Conservation (phyloP, 2,797 vertebrate species). For the Chanos chanos region DNA sequence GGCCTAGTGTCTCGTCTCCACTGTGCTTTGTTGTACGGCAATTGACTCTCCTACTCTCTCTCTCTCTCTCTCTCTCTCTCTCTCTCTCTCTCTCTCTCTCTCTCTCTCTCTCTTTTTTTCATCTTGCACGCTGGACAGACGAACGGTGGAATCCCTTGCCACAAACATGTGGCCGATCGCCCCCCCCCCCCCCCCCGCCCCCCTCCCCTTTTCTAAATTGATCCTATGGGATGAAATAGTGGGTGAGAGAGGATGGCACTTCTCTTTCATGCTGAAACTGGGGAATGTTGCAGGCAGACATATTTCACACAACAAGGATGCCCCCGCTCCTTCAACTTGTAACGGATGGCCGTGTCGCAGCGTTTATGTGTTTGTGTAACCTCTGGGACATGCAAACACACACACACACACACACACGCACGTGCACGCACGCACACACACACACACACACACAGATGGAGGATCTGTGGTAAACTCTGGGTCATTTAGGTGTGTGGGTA, state of each 20-base stretch:
- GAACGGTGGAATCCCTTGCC: constrained; percentile 11
- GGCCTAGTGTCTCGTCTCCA: constrained; percentile 25
- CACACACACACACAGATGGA: not conserved
- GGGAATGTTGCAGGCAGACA: constrained; percentile 35
- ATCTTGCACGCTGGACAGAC: no score
- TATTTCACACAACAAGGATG: constrained; percentile 18
- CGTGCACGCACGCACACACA: no score
- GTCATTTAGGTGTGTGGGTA: no score
- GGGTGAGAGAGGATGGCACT: constrained; percentile 44
- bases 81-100: not conserved
- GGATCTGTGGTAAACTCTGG: no score
- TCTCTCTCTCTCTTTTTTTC: not conserved
- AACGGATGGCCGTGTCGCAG: constrained; percentile 11
- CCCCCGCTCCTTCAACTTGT: constrained; percentile 8
- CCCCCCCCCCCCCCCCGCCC: not conserved
- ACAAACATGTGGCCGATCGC: constrained; percentile 37
- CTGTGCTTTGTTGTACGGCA: constrained; percentile 40
- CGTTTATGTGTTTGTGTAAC: constrained; percentile 10
- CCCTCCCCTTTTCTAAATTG: constrained; percentile 19
- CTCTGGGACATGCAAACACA: not conserved
- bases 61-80: constrained; percentile 16
- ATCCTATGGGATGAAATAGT: constrained; percentile 46
- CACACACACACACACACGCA: not conserved
- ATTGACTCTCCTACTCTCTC: constrained; percentile 38
- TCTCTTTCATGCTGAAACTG: constrained; percentile 39